Base-by-base conservation (phyloP, 2,797 vertebrate species). In the Crenichthys baileyi region DNA sequence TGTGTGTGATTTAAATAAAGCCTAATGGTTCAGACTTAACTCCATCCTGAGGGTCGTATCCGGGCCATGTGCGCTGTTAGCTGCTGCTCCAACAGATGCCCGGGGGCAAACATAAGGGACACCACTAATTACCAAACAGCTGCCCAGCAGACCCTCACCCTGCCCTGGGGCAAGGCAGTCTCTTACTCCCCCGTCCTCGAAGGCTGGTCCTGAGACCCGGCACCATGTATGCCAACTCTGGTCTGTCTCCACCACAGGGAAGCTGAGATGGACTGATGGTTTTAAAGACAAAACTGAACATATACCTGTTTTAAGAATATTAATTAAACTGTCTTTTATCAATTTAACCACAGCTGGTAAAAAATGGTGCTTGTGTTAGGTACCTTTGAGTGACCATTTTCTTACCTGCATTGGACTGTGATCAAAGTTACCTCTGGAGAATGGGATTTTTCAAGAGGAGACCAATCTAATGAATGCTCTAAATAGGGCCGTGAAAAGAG, bases 91-190 rank as follows among this genome's bases (percentile, higher is more conserved):
- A 82, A 92, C 95, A 95, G 94, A 95, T 96, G 95, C 94, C 90
- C 90, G 89, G 90, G 93, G 93, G 90, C 92, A 89, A 91, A 85
- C 89, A 61, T 87, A 75, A 89, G 94, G 94, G 94, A 95, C 92
- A 87, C 92, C 93, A 95, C 94, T 96, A 95, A 96, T 96, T 96
- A 96, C 92, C 93, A 92, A 94, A 95, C 96, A 96, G 95, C 94
- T 96, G 96, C 95, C 95, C 95, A 94, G 87, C 90, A 94, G 92
- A 95, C 91, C 95, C 93, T 91, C 87, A 92, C 92, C 90, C 89
- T 75, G 87, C 94, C 94, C 90, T 78, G 83, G 93, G 93, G 94
- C 95, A 87, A 16, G 76, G 83, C 55, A 48, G 82, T 87, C 89
- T 79, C 83, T 91, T 87, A 81, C 90, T 92, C 76, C n/a, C 67